Evolutionary conservation across 2,888 invertebrate species (phyloP).

Genomic region (Dolomedes plantarius): DNA sequence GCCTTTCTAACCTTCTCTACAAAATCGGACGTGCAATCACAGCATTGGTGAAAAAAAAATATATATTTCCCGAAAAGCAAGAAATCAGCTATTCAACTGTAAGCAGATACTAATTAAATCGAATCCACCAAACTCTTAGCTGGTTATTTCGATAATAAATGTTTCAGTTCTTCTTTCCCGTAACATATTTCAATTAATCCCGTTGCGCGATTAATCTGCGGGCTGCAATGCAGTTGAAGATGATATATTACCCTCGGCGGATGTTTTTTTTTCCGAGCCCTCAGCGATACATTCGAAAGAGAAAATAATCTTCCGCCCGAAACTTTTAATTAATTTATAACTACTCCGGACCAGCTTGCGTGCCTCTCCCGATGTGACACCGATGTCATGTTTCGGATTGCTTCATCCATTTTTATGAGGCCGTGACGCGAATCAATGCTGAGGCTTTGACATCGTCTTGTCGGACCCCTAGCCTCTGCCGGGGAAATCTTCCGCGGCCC

Average conservation of each 20-base stretch:
- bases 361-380: slow-evolving; percentile 22
- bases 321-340: slow-evolving; percentile 49
- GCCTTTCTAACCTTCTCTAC: too few relatives aligned
- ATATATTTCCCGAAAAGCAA: too few relatives aligned
- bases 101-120: background rate
- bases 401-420: slow-evolving; percentile 43
- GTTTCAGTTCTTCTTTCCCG: background rate
- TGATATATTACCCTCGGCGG: background rate
- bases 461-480: background rate
- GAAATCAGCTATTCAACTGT: too few relatives aligned
- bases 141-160: background rate
- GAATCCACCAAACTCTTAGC: background rate
- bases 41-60: too few relatives aligned
- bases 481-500: background rate
- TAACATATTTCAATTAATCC: background rate
- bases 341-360: slow-evolving; percentile 7
- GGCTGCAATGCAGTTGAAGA: background rate
- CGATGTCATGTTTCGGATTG: slow-evolving; percentile 33
- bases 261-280: background rate
- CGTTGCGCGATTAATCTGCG: background rate
- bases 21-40: too few relatives aligned
- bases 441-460: background rate
- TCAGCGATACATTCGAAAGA: background rate
- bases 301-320: background rate
- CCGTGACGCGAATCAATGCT: slow-evolving; percentile 23